Evolutionary conservation across 2,888 invertebrate species (phyloP).

Genomic region (Atethmia centrago): DNA sequence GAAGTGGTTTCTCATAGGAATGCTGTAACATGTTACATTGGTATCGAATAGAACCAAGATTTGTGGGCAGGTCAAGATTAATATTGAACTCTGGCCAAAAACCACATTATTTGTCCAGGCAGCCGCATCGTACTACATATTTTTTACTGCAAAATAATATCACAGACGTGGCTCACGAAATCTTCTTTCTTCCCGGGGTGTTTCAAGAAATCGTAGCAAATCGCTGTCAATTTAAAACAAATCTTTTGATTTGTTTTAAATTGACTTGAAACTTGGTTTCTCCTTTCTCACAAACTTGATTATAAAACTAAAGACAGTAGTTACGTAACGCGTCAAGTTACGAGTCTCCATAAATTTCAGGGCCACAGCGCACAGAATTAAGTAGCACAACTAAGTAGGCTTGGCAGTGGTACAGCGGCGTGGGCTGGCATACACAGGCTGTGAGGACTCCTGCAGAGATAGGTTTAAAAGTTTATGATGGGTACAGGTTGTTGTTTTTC

Average conservation of each 20-base stretch:
- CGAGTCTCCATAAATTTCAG: constrained; percentile 30
- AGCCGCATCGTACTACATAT: no score
- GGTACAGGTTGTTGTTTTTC: constrained; percentile 11
- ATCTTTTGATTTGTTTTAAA: no score
- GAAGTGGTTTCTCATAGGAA: background rate
- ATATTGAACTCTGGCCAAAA: background rate
- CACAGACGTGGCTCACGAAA: background rate
- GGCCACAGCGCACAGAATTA: constrained; percentile 40
- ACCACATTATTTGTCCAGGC: no score
- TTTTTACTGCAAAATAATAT: background rate
- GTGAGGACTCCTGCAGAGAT: constrained; percentile 33
- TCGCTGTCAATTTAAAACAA: constrained; percentile 17
- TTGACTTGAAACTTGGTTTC: no score
- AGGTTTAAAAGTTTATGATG: constrained; percentile 11
- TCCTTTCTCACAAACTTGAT: constrained; percentile 36
- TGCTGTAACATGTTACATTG: background rate
- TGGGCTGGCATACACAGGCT: constrained; percentile 25
- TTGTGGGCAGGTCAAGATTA: no score
- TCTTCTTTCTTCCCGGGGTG: background rate
- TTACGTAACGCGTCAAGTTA: constrained; percentile 35
- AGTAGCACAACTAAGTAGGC: constrained; percentile 44
- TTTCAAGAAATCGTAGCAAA: constrained; percentile 6
- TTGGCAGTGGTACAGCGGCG: constrained; percentile 44
- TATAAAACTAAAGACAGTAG: constrained; percentile 25
- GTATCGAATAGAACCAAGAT: no score